Evolutionary conservation across 2,888 invertebrate genomes (phyloP).

Genomic region (Platycheirus albimanus): DNA sequence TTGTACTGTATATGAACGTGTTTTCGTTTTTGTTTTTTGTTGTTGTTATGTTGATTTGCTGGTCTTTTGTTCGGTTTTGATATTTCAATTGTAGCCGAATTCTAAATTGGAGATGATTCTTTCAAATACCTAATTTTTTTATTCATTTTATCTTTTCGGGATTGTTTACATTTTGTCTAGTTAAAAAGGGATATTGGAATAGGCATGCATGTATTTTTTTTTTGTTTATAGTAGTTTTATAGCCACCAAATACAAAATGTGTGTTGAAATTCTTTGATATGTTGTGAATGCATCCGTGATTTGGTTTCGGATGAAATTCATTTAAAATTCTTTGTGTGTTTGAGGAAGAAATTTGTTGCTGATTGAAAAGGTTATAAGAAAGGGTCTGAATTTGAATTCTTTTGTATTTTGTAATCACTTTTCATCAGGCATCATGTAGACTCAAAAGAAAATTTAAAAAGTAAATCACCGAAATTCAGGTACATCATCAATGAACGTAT

Average conservation of each 20-base stretch:
- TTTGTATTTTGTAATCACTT: too few relatives aligned
- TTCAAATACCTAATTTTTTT: constrained; percentile 1
- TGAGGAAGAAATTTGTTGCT: background rate
- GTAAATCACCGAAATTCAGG: too few relatives aligned
- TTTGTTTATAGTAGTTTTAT: constrained; percentile 6
- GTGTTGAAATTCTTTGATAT: constrained; percentile 37
- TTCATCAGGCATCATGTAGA: too few relatives aligned
- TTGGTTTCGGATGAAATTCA: constrained; percentile 25
- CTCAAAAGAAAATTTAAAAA: too few relatives aligned
- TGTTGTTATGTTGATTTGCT: constrained; percentile 40
- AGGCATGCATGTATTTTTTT: background rate
- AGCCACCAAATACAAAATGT: background rate
- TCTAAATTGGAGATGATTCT: constrained; percentile 52
- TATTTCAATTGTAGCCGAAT: constrained; percentile 66
- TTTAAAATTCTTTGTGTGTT: constrained; percentile 2
- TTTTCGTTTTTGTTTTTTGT: constrained; percentile 36
- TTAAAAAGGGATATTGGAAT: background rate
- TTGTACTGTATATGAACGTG: constrained; percentile 27
- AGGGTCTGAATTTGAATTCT: background rate
- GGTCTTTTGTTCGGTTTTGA: constrained; percentile 65
- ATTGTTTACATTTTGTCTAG: constrained; percentile 62
- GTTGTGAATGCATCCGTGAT: constrained; percentile 36
- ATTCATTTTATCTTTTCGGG: constrained; percentile 29
- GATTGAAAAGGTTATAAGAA: background rate
- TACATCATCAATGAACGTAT: too few relatives aligned